phyloP scores from a whole-genome alignment of 92 coral and sea anemone species.

The Parazoanthus swiftii region DNA sequence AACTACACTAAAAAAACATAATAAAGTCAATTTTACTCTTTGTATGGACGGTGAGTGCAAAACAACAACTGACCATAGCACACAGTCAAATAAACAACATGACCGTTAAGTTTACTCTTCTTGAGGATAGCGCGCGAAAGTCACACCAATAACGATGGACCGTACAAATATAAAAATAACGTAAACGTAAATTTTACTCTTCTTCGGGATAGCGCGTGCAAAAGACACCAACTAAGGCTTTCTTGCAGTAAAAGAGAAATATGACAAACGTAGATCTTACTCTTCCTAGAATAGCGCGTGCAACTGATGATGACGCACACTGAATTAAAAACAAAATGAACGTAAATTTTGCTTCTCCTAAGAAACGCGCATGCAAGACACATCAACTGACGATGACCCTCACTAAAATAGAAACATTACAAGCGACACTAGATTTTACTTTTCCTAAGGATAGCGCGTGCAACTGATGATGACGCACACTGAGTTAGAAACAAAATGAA shows the following conservation, averaged over 20 bases:
- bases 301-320: not conserved
- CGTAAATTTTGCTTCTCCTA: no score
- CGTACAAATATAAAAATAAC: conserved; percentile 11
- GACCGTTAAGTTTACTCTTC: conserved; percentile 16
- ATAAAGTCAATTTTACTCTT: not conserved
- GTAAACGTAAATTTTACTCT: not conserved
- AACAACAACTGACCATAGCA: conserved; percentile 13
- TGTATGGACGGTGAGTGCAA: not conserved
- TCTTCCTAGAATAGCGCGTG: not conserved
- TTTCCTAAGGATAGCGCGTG: not conserved
- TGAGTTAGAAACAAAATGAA: no score
- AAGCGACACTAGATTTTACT: not conserved
- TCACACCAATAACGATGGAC: conserved; percentile 14
- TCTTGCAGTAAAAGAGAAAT: not conserved
- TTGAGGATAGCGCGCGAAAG: conserved; percentile 18
- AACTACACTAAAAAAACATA: not conserved
- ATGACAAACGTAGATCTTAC: not conserved
- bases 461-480: not conserved
- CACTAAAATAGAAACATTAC: no score
- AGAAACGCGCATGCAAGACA: no score
- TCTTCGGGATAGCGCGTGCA: conserved; percentile 1
- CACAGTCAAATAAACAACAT: conserved; percentile 15
- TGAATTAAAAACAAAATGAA: no score
- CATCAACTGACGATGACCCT: no score
- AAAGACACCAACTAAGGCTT: not conserved